Conservation (phyloP, 2,888 invertebrate genomes). For the Hoplodrina blanda region DNA sequence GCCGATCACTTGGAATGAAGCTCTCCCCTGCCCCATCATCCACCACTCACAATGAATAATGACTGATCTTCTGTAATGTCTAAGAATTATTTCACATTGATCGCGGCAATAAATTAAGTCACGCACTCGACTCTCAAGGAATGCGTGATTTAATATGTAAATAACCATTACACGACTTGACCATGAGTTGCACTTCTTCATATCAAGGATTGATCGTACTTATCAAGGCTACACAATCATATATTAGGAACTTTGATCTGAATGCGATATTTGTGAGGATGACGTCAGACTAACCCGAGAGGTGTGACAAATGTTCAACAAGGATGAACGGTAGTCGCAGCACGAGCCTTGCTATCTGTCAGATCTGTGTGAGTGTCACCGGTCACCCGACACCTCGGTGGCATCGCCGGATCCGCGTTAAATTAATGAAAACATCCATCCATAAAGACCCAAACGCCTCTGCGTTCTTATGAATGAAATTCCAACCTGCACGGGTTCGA, state of each 20-base stretch:
- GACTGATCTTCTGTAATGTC: constrained; percentile 81
- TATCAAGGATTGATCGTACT: constrained; percentile 63
- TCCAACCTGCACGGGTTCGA: constrained; percentile 87
- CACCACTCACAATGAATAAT: constrained; percentile 77
- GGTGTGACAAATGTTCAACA: constrained; percentile 61
- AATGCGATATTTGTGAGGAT: constrained; percentile 53
- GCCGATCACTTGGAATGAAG: constrained; percentile 41
- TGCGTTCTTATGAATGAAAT: constrained; percentile 91
- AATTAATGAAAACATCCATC: constrained; percentile 91
- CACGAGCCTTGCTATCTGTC: constrained; percentile 79
- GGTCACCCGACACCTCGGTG: constrained; percentile 85
- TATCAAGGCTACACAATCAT: constrained; percentile 57
- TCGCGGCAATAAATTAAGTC: constrained; percentile 85
- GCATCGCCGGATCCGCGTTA: constrained; percentile 84
- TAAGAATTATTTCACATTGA: constrained; percentile 84
- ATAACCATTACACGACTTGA: constrained; percentile 76
- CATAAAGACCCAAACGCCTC: constrained; percentile 90
- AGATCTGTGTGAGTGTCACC: constrained; percentile 81
- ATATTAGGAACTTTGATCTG: constrained; percentile 17
- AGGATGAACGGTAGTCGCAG: constrained; percentile 80
- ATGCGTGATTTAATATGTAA: constrained; percentile 83
- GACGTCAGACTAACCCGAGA: constrained; percentile 58
- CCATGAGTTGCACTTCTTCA: constrained; percentile 77
- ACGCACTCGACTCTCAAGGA: constrained; percentile 82
- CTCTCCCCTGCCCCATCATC: constrained; percentile 45